phyloP scores from a whole-genome alignment of 1,140 invertebrate species.

The Homarus americanus region DNA sequence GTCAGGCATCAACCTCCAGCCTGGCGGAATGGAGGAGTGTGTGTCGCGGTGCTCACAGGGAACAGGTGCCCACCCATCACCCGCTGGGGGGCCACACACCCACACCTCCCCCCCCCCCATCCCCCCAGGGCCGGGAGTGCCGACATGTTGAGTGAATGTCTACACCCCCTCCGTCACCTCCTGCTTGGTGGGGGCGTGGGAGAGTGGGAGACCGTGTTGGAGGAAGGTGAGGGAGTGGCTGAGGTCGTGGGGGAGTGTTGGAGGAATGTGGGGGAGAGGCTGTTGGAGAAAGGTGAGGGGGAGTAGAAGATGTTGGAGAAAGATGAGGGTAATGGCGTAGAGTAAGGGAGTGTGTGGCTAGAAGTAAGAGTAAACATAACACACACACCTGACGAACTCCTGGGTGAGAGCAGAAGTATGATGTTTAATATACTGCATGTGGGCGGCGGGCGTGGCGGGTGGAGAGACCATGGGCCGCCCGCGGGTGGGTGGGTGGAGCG shows the following conservation, averaged over 20 bases:
- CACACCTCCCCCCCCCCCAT: neutral
- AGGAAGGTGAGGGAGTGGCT: neutral
- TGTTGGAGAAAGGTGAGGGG: neutral
- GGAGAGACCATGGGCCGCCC: slow-evolving; percentile 7
- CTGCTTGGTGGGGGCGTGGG: neutral
- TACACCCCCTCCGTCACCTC: neutral
- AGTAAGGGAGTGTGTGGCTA: too few species aligned
- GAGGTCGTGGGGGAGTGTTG: neutral
- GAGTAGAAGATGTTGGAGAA: too few species aligned
- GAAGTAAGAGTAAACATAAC: too few species aligned
- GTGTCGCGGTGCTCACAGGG: slow-evolving; percentile 10
- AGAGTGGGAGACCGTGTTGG: neutral
- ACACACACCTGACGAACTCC: too few species aligned
- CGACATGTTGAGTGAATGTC: slow-evolving; percentile 7
- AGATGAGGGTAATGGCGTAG: too few species aligned
- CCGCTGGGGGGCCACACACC: slow-evolving; percentile 5
- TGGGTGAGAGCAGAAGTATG: too few species aligned
- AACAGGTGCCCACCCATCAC: slow-evolving; percentile 25
- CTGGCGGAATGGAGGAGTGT: slow-evolving; percentile 1
- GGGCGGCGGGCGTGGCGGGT: slow-evolving; percentile 4
- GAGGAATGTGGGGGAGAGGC: neutral
- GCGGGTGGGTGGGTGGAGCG: slow-evolving; percentile 30
- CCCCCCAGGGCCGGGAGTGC: neutral
- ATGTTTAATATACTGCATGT: too few species aligned
- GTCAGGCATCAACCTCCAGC: neutral